phyloP scores from a whole-genome alignment of 1,140 invertebrate species.

The Bombyx mori region ASM3026992v2 NC_085111.1:4927501-4928000 shows the following conservation, averaged over 20 bases:
- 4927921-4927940: too few species aligned
- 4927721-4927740: slow-evolving; percentile 62
- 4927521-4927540: too few species aligned
- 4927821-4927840: slow-evolving; percentile 14
- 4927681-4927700: slow-evolving; percentile 66
- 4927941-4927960: too few species aligned
- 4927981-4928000: too few species aligned
- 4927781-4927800: slow-evolving; percentile 20
- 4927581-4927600: slow-evolving; percentile 56
- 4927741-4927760: background rate
- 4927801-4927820: slow-evolving; percentile 25
- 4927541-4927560: background rate
- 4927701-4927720: slow-evolving; percentile 70
- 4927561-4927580: too few species aligned
- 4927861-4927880: slow-evolving; percentile 17
- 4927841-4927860: slow-evolving; percentile 17
- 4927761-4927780: slow-evolving; percentile 6
- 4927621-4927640: slow-evolving; percentile 69
- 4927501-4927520: too few species aligned
- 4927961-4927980: too few species aligned
- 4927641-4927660: slow-evolving; percentile 69
- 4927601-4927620: slow-evolving; percentile 71
- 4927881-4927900: too few species aligned
- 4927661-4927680: slow-evolving; percentile 72
- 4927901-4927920: too few species aligned